phyloP scores from a whole-genome alignment of 2,113 vertebrate species.

The Gallinago jamesoni region DNA sequence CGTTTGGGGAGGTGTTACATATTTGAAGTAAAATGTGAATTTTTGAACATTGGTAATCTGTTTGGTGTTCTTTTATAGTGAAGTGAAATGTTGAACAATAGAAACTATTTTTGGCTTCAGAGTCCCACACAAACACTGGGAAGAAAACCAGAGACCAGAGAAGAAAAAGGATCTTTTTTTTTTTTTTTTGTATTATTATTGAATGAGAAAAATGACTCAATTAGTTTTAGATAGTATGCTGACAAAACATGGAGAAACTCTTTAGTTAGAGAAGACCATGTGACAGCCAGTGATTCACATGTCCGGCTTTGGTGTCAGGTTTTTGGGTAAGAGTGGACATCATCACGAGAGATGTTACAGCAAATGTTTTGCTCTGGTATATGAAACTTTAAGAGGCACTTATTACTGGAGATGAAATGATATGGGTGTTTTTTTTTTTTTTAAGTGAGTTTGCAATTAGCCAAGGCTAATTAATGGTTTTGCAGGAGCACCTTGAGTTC shows the following conservation, averaged over 20 bases:
- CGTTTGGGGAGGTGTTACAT: accelerated
- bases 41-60: not conserved
- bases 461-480: not conserved
- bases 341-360: not conserved
- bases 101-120: not conserved
- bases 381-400: not conserved
- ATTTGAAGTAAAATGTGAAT: not conserved
- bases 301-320: not conserved
- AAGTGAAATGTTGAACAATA: not conserved
- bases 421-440: not conserved
- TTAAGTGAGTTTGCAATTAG: not conserved
- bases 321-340: not conserved
- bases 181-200: not conserved
- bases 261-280: not conserved
- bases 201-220: not conserved
- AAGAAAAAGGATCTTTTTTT: accelerated
- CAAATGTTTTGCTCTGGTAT: not conserved
- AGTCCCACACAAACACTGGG: not conserved
- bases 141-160: not conserved
- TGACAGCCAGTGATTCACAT: not conserved
- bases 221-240: not conserved
- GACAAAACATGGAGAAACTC: not conserved
- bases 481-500: not conserved
- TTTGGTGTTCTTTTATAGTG: not conserved
- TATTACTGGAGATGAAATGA: not conserved